Evolutionary conservation across 2,797 vertebrate genomes (phyloP), one percentile per base, ranked within the genome.

Genomic region (Scolopax bukidnonensis): DNA sequence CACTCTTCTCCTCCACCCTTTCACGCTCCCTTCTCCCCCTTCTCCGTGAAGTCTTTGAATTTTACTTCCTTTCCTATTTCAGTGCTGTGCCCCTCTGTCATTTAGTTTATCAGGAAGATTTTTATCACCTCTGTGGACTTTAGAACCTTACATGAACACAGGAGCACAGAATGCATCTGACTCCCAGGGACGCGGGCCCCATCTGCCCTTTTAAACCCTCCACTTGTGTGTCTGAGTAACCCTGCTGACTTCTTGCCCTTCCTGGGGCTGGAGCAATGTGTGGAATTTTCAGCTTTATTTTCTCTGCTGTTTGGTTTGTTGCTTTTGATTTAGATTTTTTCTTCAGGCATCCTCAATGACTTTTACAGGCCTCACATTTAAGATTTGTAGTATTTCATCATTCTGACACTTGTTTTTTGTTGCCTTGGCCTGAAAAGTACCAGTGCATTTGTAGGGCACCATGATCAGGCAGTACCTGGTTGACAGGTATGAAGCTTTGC

Each of bases 141-240:
- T 11, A 65, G 47, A 68, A 53, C 9, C 12, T 20, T n/a, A 36
- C 6, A 14, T n/a, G 40, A 86, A 13, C 28, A 33, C 13, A 47
- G 25, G 30, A 92, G 20, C 10, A 53, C 1, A 0, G 56, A 73
- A 67, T 16, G 12, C 12, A 38, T 41, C 23, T 47, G 15, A 9
- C 2, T 56, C 69, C 6, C 32, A 47, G 53, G 4, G 3, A 60
- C 32, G 33, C 0, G 0, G 33, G 16, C 60, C 10, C 16, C 48
- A 53, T 27, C 25, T 19, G 33, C 78, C 13, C 53, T 54, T 86
- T 87, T 71, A 68, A 86, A 51, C 15, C 70, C 50, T 36, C 13
- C 30, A 33, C 11, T 63, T 74, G 6, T 0, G 0, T 25, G 24
- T 51, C 47, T 80, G 43, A 77, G 56, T 54, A 12, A 63, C 24